These are phyloP conservation scores for Aplysina aerophoba DNA, from an alignment of 37 sponge, comb jelly and placozoan species.

Conservation along the genomic window DNA sequence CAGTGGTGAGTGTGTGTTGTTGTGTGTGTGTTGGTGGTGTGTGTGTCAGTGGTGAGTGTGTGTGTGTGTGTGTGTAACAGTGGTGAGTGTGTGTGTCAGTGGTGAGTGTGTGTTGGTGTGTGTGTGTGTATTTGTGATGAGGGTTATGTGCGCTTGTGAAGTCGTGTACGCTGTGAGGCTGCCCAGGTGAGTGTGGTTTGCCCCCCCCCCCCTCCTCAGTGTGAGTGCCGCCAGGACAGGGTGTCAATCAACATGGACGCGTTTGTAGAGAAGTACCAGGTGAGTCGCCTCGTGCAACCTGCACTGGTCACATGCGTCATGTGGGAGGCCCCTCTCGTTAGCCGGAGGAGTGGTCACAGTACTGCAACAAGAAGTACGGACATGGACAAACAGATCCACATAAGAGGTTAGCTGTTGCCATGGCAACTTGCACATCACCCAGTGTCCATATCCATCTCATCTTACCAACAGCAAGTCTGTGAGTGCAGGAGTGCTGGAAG, in stretches of 20 bases:
- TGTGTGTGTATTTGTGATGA: no score
- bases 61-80: constrained; percentile 6
- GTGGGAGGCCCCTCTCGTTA: not conserved
- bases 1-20: constrained; percentile 41
- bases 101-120: not conserved
- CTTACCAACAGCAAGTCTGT: no score
- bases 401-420: no score
- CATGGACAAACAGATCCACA: not conserved
- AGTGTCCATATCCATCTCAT: no score
- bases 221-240: constrained; percentile 79
- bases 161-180: not conserved
- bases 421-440: no score
- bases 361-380: constrained; percentile 32
- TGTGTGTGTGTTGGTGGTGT: not conserved
- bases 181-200: not conserved
- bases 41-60: no score
- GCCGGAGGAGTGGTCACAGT: constrained; percentile 50
- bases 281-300: not conserved
- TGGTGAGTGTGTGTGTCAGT: constrained; percentile 23
- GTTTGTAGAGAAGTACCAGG: constrained; percentile 82
- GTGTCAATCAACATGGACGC: constrained; percentile 95
- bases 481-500: no score
- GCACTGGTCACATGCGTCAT: constrained; percentile 9
- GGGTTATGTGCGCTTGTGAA: not conserved
- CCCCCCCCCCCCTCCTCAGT: constrained; percentile 39